Conservation (phyloP, 2,888 invertebrate species). For the Drosophila kambysellisi region DNA sequence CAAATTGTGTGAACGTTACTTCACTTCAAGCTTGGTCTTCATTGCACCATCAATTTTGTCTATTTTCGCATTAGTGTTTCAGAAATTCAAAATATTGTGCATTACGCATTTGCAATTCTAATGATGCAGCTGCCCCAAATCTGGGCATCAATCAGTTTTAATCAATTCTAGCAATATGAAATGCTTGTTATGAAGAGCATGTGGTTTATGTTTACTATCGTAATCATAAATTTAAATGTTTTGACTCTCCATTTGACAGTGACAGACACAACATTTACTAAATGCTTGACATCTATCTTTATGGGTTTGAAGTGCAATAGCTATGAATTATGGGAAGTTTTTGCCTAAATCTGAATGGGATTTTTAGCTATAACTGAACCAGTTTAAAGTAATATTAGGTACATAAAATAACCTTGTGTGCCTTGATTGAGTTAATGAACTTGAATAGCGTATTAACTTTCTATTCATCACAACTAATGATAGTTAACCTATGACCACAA, state of each 20-base stretch:
- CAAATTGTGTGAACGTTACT: constrained; percentile 31
- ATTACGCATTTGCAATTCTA: constrained; percentile 69
- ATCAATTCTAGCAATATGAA: constrained; percentile 7
- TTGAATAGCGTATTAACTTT: neutral
- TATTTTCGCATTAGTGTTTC: constrained; percentile 40
- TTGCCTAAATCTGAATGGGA: neutral
- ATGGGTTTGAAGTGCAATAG: neutral
- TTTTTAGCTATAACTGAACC: neutral
- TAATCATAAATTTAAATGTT: constrained; percentile 30
- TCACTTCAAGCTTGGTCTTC: constrained; percentile 5
- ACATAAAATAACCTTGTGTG: too few species aligned
- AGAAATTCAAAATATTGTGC: constrained; percentile 29
- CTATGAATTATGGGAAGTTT: neutral
- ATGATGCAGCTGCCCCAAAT: constrained; percentile 50
- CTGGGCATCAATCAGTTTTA: constrained; percentile 23
- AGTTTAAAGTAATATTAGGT: neutral
- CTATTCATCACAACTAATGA: neutral
- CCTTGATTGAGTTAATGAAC: neutral
- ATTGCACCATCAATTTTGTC: constrained; percentile 48
- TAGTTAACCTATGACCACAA: constrained; percentile 13
- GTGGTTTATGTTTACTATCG: constrained; percentile 20
- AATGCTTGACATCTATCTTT: neutral
- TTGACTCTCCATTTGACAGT: neutral
- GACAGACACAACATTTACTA: neutral
- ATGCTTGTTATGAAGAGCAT: constrained; percentile 24